Evolutionary conservation across 2,113 vertebrate genomes (phyloP).

Genomic region (Vombatus ursinus): DNA sequence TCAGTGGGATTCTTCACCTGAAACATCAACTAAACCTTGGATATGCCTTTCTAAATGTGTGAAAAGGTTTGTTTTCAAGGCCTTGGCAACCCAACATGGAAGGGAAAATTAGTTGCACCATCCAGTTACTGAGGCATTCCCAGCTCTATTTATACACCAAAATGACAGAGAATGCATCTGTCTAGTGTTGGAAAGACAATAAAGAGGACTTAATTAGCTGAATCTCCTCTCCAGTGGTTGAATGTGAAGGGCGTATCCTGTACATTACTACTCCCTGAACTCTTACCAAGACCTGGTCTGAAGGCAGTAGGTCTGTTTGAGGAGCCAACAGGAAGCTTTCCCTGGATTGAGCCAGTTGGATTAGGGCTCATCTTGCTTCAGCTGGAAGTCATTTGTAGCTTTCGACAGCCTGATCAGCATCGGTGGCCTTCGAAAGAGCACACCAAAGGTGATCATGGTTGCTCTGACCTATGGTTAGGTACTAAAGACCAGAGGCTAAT

Average conservation of each 20-base stretch:
- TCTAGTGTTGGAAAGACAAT: slow-evolving; percentile 48
- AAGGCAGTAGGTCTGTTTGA: slow-evolving; percentile 56
- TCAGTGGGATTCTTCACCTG: slow-evolving; percentile 20
- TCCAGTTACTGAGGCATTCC: slow-evolving; percentile 23
- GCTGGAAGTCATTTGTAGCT: slow-evolving; percentile 64
- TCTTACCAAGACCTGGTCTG: slow-evolving; percentile 63
- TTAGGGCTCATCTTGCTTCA: slow-evolving; percentile 41
- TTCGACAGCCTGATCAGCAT: slow-evolving; percentile 38
- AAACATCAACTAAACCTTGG: slow-evolving; percentile 7
- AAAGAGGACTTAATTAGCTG: slow-evolving; percentile 50
- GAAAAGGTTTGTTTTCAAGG: slow-evolving; percentile 61
- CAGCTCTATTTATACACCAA: slow-evolving; percentile 53
- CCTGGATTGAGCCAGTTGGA: slow-evolving; percentile 58
- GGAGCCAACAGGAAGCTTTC: slow-evolving; percentile 64
- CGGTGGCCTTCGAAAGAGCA: slow-evolving; percentile 28
- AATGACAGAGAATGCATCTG: slow-evolving; percentile 63
- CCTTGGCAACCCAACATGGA: slow-evolving; percentile 51
- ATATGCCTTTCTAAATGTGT: slow-evolving; percentile 37
- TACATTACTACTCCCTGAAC: slow-evolving; percentile 58
- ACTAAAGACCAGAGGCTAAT: slow-evolving; percentile 46
- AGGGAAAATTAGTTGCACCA: slow-evolving; percentile 43
- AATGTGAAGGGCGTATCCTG: slow-evolving; percentile 54
- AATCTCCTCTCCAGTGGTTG: slow-evolving; percentile 52
- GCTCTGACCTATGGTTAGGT: slow-evolving; percentile 1
- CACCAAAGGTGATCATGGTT: slow-evolving; percentile 52